These are phyloP conservation scores for Amphiura filiformis DNA, from an alignment of 35 echinoderm and acorn worm species.

Conservation along the genomic window DNA sequence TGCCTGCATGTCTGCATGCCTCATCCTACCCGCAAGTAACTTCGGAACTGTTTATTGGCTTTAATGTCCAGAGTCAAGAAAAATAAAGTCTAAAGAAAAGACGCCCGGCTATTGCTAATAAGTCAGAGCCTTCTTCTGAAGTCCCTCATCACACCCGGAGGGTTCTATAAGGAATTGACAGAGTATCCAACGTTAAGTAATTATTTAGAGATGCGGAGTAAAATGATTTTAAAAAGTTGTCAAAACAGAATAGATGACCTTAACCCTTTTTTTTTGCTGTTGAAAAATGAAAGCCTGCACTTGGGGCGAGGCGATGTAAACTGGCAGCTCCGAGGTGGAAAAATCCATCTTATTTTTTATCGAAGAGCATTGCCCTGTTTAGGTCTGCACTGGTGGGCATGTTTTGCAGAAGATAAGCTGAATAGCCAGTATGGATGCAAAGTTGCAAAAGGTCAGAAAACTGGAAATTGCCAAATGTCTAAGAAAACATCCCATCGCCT, in stretches of 20 bases:
- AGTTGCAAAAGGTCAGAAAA: background rate
- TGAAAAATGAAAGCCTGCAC: background rate
- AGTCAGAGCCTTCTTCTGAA: background rate
- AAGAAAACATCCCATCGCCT: constrained; percentile 6
- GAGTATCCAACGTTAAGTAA: constrained; percentile 10
- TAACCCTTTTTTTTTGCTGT: background rate
- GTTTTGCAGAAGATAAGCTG: background rate
- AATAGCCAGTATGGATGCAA: constrained; percentile 11
- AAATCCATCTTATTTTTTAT: background rate
- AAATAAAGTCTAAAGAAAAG: background rate
- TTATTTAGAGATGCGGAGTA: constrained; percentile 9
- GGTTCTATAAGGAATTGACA: background rate
- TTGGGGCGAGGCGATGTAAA: background rate
- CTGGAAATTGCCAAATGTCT: constrained; percentile 14
- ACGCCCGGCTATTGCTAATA: background rate
- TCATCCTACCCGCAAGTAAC: background rate
- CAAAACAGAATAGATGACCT: constrained; percentile 6
- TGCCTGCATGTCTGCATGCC: background rate
- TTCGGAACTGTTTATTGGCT: background rate
- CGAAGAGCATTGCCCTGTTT: background rate
- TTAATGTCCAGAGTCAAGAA: background rate
- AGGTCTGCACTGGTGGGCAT: background rate
- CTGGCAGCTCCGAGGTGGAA: background rate
- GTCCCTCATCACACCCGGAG: background rate
- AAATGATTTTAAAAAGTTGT: constrained; percentile 13